Percentiles rank a stretch among this genome's conserved stretches.
These are phyloP conservation scores for Mesoclemmys tuberculata DNA, from an alignment of 2,113 vertebrate species.

Conservation along the genomic window DNA sequence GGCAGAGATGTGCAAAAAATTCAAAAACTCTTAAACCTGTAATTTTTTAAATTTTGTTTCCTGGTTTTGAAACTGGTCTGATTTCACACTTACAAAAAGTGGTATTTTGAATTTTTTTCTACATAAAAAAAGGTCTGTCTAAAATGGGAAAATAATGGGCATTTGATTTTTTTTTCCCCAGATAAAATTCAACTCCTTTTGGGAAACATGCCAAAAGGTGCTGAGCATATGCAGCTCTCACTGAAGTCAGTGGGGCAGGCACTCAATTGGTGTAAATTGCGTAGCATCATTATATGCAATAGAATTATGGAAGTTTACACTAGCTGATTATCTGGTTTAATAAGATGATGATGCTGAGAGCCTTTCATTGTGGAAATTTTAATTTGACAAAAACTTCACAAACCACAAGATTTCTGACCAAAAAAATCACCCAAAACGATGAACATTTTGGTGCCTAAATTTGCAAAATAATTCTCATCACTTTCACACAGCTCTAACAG, in stretches of 20 bases:
- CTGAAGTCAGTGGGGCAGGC: background rate
- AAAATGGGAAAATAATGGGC: background rate
- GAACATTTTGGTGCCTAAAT: background rate
- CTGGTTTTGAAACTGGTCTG: background rate
- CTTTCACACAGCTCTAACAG: background rate
- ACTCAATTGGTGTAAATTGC: background rate
- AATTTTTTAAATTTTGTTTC: background rate
- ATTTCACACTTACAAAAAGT: background rate
- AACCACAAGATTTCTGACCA: background rate
- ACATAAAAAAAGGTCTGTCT: background rate
- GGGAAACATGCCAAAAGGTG: background rate
- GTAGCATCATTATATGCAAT: background rate
- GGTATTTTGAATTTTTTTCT: background rate
- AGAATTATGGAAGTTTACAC: background rate
- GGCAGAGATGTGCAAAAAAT: background rate
- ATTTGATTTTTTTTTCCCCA: background rate
- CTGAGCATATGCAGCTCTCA: background rate
- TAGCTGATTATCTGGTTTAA: background rate
- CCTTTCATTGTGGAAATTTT: background rate
- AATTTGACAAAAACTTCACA: background rate
- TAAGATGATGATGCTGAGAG: background rate
- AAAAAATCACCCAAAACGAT: background rate
- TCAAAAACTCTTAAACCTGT: background rate
- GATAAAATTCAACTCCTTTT: background rate
- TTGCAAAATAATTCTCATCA: background rate